Percentiles rank a stretch among this genome's conserved stretches.
Evolutionary conservation across 1,140 invertebrate genomes (phyloP).

Genomic region (Venturia canescens): DNA sequence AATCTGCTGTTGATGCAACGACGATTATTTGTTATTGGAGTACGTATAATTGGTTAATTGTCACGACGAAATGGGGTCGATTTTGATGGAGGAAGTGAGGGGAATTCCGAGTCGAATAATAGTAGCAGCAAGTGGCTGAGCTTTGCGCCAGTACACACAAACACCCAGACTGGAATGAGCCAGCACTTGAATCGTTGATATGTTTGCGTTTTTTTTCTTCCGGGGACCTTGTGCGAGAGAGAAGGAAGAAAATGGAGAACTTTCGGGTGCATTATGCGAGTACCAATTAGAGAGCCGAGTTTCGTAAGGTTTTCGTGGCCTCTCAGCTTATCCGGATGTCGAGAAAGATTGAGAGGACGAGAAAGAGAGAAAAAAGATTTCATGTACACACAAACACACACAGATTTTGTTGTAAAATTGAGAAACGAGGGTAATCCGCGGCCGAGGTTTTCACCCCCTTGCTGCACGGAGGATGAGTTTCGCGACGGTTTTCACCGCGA

Average conservation of each 20-base stretch:
- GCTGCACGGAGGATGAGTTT: not conserved
- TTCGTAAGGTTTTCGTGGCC: conserved; percentile 7
- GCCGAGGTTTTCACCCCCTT: not conserved
- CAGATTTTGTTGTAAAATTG: conserved; percentile 13
- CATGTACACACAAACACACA: not conserved
- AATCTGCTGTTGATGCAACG: too few species aligned
- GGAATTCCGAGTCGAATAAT: not conserved
- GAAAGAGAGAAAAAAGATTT: conserved; percentile 8
- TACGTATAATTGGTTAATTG: too few species aligned
- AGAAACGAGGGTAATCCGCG: conserved; percentile 53
- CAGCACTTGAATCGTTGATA: not conserved
- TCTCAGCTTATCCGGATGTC: not conserved
- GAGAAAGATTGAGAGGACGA: not conserved
- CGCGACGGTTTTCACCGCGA: conserved; percentile 40
- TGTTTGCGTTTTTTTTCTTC: not conserved
- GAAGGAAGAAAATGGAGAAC: conserved; percentile 21
- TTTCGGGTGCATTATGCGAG: conserved; percentile 41
- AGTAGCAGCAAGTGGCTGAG: not conserved
- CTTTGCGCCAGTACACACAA: not conserved
- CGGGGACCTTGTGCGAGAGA: not conserved
- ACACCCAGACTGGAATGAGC: too few species aligned
- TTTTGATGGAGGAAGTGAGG: not conserved
- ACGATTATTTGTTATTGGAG: too few species aligned
- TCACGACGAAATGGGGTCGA: too few species aligned
- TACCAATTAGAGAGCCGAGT: conserved; percentile 35